phyloP scores from a whole-genome alignment of 2,888 invertebrate species.

The Dione juno region DNA sequence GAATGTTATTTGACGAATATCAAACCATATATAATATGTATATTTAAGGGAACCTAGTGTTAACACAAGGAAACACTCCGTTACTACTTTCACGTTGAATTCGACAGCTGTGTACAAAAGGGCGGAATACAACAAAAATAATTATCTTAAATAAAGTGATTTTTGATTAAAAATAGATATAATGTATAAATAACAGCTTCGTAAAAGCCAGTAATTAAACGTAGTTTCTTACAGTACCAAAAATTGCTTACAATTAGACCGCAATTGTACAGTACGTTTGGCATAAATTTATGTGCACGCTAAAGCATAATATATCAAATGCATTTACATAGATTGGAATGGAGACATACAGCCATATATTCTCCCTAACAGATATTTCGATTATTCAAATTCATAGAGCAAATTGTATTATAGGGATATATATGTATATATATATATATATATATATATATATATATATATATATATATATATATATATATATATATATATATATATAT shows the following conservation, averaged over 20 bases:
- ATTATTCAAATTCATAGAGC: constrained; percentile 8
- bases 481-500: no score
- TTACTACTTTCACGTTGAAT: no score
- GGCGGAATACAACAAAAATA: no score
- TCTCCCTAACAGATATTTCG: constrained; percentile 28
- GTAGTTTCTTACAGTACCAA: neutral
- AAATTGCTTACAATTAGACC: constrained; percentile 4
- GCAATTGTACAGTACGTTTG: constrained; percentile 10
- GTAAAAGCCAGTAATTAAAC: neutral
- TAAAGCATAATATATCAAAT: constrained; percentile 28
- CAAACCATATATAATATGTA: no score
- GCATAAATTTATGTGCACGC: constrained; percentile 26
- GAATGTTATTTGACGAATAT: no score
- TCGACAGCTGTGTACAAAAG: no score
- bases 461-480: no score
- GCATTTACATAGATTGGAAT: constrained; percentile 35
- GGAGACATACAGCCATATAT: constrained; percentile 28
- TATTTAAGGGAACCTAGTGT: no score
- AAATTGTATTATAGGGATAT: constrained; percentile 2
- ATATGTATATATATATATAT: neutral
- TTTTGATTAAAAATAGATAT: no score
- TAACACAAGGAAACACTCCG: no score
- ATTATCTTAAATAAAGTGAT: no score
- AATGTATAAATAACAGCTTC: neutral
- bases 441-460: no score